These are phyloP conservation scores for Gymnopithys bicolor DNA, from an alignment of 2,797 vertebrate species.

Conservation along the genomic window DNA sequence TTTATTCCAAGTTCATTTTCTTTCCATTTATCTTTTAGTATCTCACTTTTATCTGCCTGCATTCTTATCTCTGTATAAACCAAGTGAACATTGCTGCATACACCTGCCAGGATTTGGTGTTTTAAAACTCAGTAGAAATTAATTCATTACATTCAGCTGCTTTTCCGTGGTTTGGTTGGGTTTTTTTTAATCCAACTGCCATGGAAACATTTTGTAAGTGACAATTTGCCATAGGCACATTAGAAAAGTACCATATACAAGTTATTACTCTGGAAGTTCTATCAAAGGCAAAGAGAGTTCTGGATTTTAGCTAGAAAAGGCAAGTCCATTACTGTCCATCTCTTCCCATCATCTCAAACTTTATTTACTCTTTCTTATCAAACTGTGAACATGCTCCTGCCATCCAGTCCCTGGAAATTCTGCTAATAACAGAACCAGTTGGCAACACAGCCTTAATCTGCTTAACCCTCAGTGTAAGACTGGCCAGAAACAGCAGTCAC, in stretches of 20 bases:
- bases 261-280: neutral
- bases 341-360: neutral
- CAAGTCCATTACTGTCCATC: neutral
- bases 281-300: neutral
- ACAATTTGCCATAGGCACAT: neutral
- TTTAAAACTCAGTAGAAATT: neutral
- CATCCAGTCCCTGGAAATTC: neutral
- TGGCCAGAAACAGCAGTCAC: neutral
- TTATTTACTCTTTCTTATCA: constrained; percentile 27
- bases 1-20: neutral
- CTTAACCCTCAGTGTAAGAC: neutral
- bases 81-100: neutral
- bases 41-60: neutral
- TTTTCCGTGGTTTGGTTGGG: neutral
- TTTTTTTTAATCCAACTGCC: neutral
- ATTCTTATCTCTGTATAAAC: neutral
- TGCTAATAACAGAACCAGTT: neutral
- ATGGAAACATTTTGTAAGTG: neutral
- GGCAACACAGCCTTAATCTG: neutral
- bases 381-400: neutral
- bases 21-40: neutral
- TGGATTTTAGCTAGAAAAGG: neutral
- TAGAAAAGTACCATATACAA: neutral
- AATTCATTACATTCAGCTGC: neutral
- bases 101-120: neutral